Percentiles rank a stretch among this genome's conserved stretches.
phyloP scores from a whole-genome alignment of 2,888 invertebrate species.

The Pteria penguin region DNA sequence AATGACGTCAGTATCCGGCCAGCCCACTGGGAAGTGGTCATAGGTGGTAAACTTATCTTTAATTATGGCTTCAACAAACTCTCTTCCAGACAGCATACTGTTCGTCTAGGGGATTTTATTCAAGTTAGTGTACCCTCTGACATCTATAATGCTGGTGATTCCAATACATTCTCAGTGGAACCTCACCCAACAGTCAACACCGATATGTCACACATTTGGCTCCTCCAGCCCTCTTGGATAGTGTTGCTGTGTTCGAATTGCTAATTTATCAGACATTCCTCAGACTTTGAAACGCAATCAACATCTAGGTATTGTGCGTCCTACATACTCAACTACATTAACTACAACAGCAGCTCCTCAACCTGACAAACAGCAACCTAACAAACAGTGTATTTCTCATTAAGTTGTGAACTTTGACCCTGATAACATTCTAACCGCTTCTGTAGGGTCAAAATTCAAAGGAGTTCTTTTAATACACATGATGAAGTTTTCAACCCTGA shows the following conservation, averaged over 20 bases:
- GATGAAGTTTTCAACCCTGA: no score
- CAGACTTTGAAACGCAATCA: no score
- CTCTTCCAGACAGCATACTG: not conserved
- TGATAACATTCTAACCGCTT: conserved; percentile 1
- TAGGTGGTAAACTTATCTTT: no score
- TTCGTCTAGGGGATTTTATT: conserved; percentile 1
- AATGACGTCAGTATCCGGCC: conserved; percentile 24
- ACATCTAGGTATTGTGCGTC: conserved; percentile 10
- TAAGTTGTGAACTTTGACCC: conserved; percentile 6
- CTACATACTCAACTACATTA: not conserved
- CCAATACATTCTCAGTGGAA: no score
- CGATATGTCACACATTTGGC: no score
- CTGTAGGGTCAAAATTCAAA: not conserved
- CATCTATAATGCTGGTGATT: not conserved
- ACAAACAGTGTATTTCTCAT: not conserved
- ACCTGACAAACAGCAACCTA: not conserved
- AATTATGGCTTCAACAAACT: not conserved
- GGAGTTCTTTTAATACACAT: not conserved
- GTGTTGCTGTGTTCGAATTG: conserved; percentile 1
- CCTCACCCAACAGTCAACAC: no score
- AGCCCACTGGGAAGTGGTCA: no score
- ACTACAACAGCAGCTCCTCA: not conserved
- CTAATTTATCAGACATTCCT: no score
- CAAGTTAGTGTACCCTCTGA: conserved; percentile 8
- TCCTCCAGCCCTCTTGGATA: conserved; percentile 3